Evolutionary conservation across 2,888 invertebrate species (phyloP).

Genomic region (Stictocephala bisonia): DNA sequence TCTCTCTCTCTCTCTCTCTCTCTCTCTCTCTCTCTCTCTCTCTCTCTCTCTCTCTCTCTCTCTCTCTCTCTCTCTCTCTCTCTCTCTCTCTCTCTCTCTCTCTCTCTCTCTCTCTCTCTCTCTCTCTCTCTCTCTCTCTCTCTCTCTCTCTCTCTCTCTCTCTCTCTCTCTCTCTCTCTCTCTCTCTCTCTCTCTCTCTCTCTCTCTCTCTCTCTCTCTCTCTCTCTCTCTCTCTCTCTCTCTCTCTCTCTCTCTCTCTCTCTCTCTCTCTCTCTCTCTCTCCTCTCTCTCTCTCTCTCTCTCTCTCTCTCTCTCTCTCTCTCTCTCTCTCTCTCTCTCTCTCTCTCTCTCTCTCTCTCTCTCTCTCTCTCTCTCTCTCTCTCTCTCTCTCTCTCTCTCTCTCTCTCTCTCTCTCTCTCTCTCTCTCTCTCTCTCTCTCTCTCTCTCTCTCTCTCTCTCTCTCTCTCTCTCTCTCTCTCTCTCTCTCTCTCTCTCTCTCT

Average conservation of each 20-base stretch:
- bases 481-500: conserved; percentile 13
- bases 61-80: too few relatives aligned
- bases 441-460: conserved; percentile 3
- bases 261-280: conserved; percentile 13
- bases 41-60: too few relatives aligned
- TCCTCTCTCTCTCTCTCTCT: not conserved
- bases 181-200: conserved; percentile 13
- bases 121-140: too few relatives aligned
- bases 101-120: too few relatives aligned
- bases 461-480: conserved; percentile 13
- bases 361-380: not conserved
- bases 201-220: conserved; percentile 3
- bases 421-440: conserved; percentile 8
- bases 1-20: too few relatives aligned
- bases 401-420: conserved; percentile 13
- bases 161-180: conserved; percentile 13
- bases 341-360: conserved; percentile 13
- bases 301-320: not conserved
- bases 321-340: not conserved
- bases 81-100: too few relatives aligned
- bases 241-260: conserved; percentile 13
- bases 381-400: conserved; percentile 13
- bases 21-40: too few relatives aligned
- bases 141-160: not conserved
- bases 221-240: conserved; percentile 8